Conservation (phyloP, 2,888 invertebrate genomes). For the Lasioglossum oenotherae region DNA sequence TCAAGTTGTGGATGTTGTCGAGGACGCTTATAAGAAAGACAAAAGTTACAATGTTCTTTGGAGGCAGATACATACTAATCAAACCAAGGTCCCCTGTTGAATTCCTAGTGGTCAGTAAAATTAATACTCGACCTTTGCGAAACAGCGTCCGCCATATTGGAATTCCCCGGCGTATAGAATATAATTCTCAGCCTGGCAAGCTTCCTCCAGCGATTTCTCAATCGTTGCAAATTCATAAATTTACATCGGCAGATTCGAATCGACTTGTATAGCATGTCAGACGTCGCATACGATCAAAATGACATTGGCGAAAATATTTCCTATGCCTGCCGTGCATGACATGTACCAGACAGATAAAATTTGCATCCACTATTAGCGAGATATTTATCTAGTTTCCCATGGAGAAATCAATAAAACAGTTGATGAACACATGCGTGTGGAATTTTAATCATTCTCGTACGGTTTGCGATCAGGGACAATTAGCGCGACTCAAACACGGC, state of each 20-base stretch:
- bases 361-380: not conserved
- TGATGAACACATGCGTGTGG: not conserved
- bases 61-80: not conserved
- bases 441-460: not conserved
- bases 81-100: not conserved
- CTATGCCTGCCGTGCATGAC: not conserved
- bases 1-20: not conserved
- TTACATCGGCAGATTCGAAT: not conserved
- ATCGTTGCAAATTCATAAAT: not conserved
- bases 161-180: not conserved
- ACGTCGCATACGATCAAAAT: not conserved
- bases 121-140: not conserved
- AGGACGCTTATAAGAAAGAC: not conserved
- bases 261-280: not conserved
- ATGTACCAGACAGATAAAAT: not conserved
- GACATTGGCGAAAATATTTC: not conserved
- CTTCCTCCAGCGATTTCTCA: not conserved
- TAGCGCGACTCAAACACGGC: not conserved
- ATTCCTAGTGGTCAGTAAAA: not conserved
- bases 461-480: not conserved
- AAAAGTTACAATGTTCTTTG: too few species aligned
- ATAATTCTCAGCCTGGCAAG: not conserved
- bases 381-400: not conserved
- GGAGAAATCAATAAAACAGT: not conserved
- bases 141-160: not conserved